phyloP scores from a whole-genome alignment of 2,797 vertebrate genomes.

The Avahi laniger region DNA sequence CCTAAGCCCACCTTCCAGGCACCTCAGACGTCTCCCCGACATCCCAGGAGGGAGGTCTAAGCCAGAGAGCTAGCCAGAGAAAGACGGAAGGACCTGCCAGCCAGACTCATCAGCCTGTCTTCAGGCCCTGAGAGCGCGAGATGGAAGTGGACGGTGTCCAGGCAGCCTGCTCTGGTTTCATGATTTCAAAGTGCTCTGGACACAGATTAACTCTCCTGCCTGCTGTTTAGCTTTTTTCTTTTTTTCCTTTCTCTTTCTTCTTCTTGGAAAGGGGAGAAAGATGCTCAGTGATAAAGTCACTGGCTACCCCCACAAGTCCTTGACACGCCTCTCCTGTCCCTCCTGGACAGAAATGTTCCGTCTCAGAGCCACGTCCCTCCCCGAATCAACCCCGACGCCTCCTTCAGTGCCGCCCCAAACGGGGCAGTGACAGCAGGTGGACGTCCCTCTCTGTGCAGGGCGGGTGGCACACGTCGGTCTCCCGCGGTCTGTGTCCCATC shows the following conservation, averaged over 20 bases:
- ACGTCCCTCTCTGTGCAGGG: neutral
- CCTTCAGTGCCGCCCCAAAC: neutral
- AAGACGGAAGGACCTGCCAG: constrained; percentile 33
- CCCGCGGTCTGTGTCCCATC: neutral
- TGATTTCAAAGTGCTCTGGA: constrained; percentile 61
- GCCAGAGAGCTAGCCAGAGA: neutral
- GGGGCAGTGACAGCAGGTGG: neutral
- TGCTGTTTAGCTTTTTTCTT: neutral
- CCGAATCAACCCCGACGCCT: neutral
- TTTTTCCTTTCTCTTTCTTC: constrained; percentile 27
- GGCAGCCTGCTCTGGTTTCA: constrained; percentile 59
- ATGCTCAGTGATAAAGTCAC: neutral
- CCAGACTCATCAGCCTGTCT: constrained; percentile 63
- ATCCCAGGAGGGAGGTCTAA: neutral
- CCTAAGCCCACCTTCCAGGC: neutral
- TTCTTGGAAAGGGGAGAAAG: neutral
- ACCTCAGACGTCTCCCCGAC: neutral
- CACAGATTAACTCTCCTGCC: constrained; percentile 54
- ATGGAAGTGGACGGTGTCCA: constrained; percentile 76
- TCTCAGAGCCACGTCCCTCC: neutral
- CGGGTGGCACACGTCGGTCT: neutral
- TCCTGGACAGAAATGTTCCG: neutral
- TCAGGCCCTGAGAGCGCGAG: constrained; percentile 64
- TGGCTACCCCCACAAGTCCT: neutral
- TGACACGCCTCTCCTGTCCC: neutral